Evolutionary conservation across 2,888 invertebrate genomes (phyloP), one percentile per base, ranked within the genome.

Genomic region (Acrobasis consociella): DNA sequence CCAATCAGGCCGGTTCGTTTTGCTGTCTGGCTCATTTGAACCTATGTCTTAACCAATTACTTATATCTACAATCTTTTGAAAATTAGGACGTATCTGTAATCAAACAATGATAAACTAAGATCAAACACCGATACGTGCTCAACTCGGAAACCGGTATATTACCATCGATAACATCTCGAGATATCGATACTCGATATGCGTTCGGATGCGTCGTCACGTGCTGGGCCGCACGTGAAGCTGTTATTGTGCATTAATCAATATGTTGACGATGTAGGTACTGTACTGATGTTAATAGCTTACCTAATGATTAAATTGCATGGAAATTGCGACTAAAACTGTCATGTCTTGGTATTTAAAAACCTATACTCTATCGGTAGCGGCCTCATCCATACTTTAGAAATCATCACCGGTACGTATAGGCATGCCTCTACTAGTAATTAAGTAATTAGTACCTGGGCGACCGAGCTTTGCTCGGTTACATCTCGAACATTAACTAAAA

Each of bases 121-220:
- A 56, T 56, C 15, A 55, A 55, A 55, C 39, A 56, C 15, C 16
- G 13, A 42, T 46, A 56, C 42, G 56, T 56, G 56, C 8, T 10
- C 74, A 67, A 63, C 65, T 60, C 69, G 66, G 65, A 75, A 70
- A 81, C 82, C 74, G 69, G 78, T 74, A 63, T 67, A 78, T 80
- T 78, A 75, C 55, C 76, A 78, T 72, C 72, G 71, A 72, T 72
- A 65, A 62, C 56, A 72, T 70, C 69, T 64, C 63, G 65, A 62
- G 68, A 68, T 69, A 68, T 72, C 73, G 70, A 72, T 64, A 42
- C 46, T 56, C 42, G 56, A 46, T 56, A 56, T 46, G 42, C 42
- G n/a, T 17, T 69, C 66, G 61, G 69, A 72, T 72, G 72, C 68
- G 65, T 66, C 50, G 38, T 68, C 76, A 77, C 78, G 76, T 76